Evolutionary conservation across 2,888 invertebrate species (phyloP).

Genomic region (Stenchaetothrips biformis): DNA sequence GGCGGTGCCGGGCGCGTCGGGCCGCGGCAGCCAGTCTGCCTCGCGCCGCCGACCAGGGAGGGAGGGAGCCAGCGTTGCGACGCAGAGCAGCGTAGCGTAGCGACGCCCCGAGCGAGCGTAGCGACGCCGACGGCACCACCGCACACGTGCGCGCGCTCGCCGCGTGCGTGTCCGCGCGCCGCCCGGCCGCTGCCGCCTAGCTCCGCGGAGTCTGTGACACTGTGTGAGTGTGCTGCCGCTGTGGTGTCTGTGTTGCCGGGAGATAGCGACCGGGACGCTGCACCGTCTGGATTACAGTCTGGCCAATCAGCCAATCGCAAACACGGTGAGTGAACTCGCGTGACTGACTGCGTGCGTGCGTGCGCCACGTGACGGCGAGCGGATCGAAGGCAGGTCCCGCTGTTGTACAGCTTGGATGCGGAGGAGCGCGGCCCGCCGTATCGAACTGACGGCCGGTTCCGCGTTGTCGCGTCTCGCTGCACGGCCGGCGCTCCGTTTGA

Average conservation of each 20-base stretch:
- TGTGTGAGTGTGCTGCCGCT: not conserved
- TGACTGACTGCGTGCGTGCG: too few relatives aligned
- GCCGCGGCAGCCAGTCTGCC: not conserved
- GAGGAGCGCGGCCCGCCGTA: too few relatives aligned
- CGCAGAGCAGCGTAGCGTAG: not conserved
- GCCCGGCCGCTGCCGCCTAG: not conserved
- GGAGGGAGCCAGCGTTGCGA: not conserved
- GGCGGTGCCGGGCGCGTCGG: not conserved
- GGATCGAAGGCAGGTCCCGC: too few relatives aligned
- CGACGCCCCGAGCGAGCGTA: not conserved
- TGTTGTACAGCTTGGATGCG: too few relatives aligned
- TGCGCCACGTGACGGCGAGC: too few relatives aligned
- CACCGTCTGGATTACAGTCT: not conserved
- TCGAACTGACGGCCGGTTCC: too few relatives aligned
- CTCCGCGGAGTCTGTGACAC: not conserved
- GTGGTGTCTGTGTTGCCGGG: not conserved
- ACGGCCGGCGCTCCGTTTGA: too few relatives aligned
- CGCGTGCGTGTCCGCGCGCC: not conserved
- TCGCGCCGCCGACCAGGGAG: slow-evolving; percentile 5
- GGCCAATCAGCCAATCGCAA: not conserved
- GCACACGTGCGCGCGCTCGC: not conserved
- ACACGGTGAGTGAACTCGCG: not conserved
- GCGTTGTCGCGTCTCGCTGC: too few relatives aligned
- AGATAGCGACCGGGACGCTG: not conserved
- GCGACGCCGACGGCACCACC: not conserved